Evolutionary conservation across 2,797 vertebrate genomes (phyloP), one percentile per base, ranked within the genome.

Genomic region (Megaceryle alcyon): DNA sequence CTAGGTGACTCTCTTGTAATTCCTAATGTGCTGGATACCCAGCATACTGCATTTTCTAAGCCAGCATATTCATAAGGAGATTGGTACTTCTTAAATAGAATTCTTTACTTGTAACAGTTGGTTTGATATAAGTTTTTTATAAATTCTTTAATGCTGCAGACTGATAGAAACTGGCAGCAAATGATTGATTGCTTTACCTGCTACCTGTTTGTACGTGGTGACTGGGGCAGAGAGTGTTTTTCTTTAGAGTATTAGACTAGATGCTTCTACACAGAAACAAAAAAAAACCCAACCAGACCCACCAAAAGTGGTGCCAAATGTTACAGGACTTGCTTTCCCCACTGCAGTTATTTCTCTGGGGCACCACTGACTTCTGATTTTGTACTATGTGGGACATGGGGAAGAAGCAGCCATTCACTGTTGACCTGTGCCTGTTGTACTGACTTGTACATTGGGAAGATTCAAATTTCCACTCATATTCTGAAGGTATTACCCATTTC

Each of bases 31-130:
- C 31, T 48, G 10, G 37, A 18, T 31, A 87, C 4, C 4, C 53
- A 59, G 10, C 2, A 5, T 10, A 35, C 2, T 10, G 16, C 0
- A 16, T 53, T n/a, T 31, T 49, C 33, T 35, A 66, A 73, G 0
- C 2, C 46, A 61, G 5, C 3, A 68, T n/a, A 59, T 26, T 29
- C 23, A 15, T 8, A 8, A 68, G 22, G 10, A 75, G 35, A 57
- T 23, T 54, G 26, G 7, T 82, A 12, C 6, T 41, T 73, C 29
- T 44, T 68, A 56, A 64, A 77, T 28, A 5, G 11, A 75, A 66
- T 51, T 63, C 10, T 53, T 70, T 54, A 51, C 23, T 37, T 77
- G 19, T 31, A 64, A 8, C 4, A 60, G 31, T 37, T 82, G 18
- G 7, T 23, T 81, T 49, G 19, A 61, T 39, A 41, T 1, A 25